phyloP scores from a whole-genome alignment of 1,140 invertebrate genomes.

The Listronotus bonariensis region DNA sequence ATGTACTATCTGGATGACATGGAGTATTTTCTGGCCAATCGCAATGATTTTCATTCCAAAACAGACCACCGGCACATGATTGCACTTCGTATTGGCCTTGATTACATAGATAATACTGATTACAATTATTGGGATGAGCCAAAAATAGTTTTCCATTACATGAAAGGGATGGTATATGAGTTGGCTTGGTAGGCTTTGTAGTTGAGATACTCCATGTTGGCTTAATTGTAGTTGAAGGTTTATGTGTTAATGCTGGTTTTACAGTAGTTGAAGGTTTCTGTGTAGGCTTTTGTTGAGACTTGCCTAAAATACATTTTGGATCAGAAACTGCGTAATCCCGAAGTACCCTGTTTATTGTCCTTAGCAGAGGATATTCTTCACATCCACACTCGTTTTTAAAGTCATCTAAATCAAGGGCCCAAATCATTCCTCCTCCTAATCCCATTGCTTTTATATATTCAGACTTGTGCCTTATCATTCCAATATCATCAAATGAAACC shows the following conservation, averaged over 20 bases:
- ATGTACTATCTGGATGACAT: slow-evolving; percentile 57
- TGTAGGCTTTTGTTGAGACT: slow-evolving; percentile 15
- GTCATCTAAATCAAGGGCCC: slow-evolving; percentile 79
- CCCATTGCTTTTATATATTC: slow-evolving; percentile 75
- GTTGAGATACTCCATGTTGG: not conserved
- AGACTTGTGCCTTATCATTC: slow-evolving; percentile 72
- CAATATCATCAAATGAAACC: slow-evolving; percentile 83
- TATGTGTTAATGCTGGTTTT: not conserved
- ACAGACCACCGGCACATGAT: slow-evolving; percentile 69
- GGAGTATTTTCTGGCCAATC: slow-evolving; percentile 76
- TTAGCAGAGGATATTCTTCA: slow-evolving; percentile 77
- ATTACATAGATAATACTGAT: slow-evolving; percentile 80
- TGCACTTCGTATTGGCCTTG: slow-evolving; percentile 68
- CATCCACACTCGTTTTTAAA: slow-evolving; percentile 77
- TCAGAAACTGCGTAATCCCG: slow-evolving; percentile 62
- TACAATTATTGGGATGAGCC: slow-evolving; percentile 70
- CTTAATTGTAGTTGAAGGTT: not conserved
- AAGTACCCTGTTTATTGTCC: slow-evolving; percentile 76
- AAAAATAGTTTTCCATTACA: slow-evolving; percentile 67
- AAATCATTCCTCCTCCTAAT: slow-evolving; percentile 84
- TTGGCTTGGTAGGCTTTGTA: not conserved
- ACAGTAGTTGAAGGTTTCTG: slow-evolving; percentile 22
- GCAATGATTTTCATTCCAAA: slow-evolving; percentile 79
- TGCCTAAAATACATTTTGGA: slow-evolving; percentile 51
- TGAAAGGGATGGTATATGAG: slow-evolving; percentile 17